A percentile compares a stretch with the other conserved stretches of the same genome.
Evolutionary conservation across 2,797 vertebrate genomes (phyloP).

Genomic region (Gadopsis marmoratus): DNA sequence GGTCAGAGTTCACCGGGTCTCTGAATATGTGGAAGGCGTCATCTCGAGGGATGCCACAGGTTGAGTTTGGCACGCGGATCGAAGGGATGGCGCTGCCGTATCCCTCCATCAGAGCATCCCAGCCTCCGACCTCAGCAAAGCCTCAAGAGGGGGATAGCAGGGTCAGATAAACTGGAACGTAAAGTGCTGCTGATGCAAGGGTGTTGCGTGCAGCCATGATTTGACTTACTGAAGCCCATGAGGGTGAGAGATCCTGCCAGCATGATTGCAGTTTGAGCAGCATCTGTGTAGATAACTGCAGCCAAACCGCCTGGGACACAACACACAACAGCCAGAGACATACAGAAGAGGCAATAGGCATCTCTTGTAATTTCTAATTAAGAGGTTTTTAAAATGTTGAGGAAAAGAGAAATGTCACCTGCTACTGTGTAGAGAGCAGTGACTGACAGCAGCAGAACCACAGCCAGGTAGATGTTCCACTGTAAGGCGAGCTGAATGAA

Average conservation of each 20-base stretch:
- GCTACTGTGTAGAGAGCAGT: conserved; percentile 94
- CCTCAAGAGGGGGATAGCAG: conserved; percentile 78
- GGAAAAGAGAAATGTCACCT: conserved; percentile 79
- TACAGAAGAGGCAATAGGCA: background rate
- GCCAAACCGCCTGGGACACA: conserved; percentile 91
- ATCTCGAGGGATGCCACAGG: conserved; percentile 91
- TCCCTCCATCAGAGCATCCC: conserved; percentile 87
- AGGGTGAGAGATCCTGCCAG: conserved; percentile 90
- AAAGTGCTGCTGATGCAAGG: background rate
- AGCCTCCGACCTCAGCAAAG: conserved; percentile 91
- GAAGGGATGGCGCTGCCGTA: conserved; percentile 90
- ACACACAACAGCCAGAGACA: conserved; percentile 8
- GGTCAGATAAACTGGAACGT: background rate
- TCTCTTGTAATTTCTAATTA: background rate
- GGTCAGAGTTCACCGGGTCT: conserved; percentile 91
- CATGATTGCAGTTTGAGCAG: conserved; percentile 95
- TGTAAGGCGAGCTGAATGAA: conserved; percentile 96
- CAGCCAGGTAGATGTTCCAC: conserved; percentile 94
- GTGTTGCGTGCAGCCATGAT: background rate
- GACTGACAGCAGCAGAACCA: conserved; percentile 88
- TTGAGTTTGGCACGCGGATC: conserved; percentile 87
- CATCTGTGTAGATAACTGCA: conserved; percentile 97
- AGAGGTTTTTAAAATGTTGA: background rate
- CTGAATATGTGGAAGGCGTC: conserved; percentile 96
- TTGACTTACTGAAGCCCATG: conserved; percentile 94